Conservation (phyloP, 2,888 invertebrate genomes). For the Ormia ochracea region DNA sequence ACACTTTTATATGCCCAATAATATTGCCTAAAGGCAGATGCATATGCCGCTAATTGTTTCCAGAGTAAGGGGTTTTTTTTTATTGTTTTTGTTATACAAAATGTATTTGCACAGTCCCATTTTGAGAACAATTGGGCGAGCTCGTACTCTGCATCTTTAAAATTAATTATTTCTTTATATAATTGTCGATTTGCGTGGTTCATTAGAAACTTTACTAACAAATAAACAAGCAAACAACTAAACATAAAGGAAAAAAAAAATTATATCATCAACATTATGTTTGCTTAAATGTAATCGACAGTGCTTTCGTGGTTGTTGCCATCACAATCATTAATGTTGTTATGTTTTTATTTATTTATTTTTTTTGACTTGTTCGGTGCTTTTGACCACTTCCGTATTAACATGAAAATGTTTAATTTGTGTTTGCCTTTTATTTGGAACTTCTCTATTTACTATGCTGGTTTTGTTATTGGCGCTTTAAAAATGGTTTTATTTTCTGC, state of each 20-base stretch:
- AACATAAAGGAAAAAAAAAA: background rate
- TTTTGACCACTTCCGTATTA: slow-evolving; percentile 38
- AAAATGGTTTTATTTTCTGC: background rate
- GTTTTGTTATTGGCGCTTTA: background rate
- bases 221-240: too few species aligned
- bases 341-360: background rate
- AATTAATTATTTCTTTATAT: background rate
- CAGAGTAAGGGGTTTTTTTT: too few species aligned
- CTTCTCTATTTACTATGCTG: slow-evolving; percentile 1
- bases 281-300: background rate
- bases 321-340: slow-evolving; percentile 1
- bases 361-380: background rate
- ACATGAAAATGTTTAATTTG: slow-evolving; percentile 13
- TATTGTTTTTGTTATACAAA: too few species aligned
- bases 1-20: too few species aligned
- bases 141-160: too few species aligned
- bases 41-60: too few species aligned
- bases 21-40: too few species aligned
- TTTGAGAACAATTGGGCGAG: too few species aligned
- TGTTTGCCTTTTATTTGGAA: background rate
- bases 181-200: slow-evolving; percentile 34
- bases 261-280: slow-evolving; percentile 23
- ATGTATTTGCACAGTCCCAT: too few species aligned
- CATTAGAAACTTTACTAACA: slow-evolving; percentile 9
- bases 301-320: background rate